A percentile compares a stretch with the other conserved stretches of the same genome.
phyloP scores from a whole-genome alignment of 2,797 vertebrate species.

The Pangasius macronema region DNA sequence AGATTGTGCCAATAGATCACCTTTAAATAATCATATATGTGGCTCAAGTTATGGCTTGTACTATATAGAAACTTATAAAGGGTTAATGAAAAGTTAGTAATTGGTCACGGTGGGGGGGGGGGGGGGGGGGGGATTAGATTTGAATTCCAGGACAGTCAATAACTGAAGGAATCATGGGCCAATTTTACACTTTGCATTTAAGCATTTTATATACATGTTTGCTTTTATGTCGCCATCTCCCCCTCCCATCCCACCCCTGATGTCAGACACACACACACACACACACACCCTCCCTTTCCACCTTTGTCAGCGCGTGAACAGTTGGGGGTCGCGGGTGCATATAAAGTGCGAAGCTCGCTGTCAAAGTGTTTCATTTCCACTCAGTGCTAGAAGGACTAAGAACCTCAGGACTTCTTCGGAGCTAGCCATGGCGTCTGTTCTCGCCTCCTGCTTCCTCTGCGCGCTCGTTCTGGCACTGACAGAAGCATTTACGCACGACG shows the following conservation, averaged over 20 bases:
- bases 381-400: constrained; percentile 33
- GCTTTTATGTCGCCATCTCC: constrained; percentile 36
- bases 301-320: constrained; percentile 70
- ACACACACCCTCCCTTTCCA: constrained; percentile 5
- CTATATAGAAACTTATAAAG: not conserved
- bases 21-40: not conserved
- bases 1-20: not conserved
- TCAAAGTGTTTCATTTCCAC: constrained; percentile 57
- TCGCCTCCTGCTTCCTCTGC: constrained; percentile 64
- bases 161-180: not conserved
- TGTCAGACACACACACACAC: constrained; percentile 23
- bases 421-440: constrained; percentile 68
- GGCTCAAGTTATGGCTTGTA: not conserved
- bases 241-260: constrained; percentile 69
- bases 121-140: not conserved
- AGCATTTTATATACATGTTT: constrained; percentile 76
- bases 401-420: constrained; percentile 32
- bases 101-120: not conserved
- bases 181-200: constrained; percentile 68
- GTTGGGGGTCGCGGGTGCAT: constrained; percentile 68
- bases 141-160: not conserved
- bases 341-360: constrained; percentile 67
- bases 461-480: constrained; percentile 56
- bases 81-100: not conserved
- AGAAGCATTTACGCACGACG: constrained; percentile 75